Conservation (phyloP, 1,140 invertebrate genomes). For the Calosoma granatense region DNA sequence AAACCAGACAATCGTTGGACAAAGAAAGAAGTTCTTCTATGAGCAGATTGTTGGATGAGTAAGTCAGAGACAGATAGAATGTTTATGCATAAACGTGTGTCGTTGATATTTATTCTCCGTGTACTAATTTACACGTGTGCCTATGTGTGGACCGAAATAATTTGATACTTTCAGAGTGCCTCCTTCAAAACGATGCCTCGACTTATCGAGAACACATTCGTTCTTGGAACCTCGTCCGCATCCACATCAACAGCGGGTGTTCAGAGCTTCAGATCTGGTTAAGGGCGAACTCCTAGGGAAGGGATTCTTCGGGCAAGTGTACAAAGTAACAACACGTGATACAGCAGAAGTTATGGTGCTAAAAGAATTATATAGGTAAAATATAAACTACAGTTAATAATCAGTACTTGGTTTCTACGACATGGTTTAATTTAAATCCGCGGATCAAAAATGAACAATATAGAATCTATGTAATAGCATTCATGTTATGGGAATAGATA, state of each 20-base stretch:
- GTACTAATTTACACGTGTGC: neutral
- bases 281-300: conserved; percentile 83
- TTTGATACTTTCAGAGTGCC: conserved; percentile 21
- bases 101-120: too few relatives aligned
- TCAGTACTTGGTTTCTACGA: too few relatives aligned
- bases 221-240: conserved; percentile 64
- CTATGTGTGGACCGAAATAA: neutral
- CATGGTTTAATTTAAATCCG: too few relatives aligned
- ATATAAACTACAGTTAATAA: too few relatives aligned
- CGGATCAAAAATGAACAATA: too few relatives aligned
- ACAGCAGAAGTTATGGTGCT: conserved; percentile 91
- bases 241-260: conserved; percentile 61
- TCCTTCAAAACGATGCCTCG: conserved; percentile 40
- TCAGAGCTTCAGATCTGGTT: conserved; percentile 79
- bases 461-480: too few relatives aligned
- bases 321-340: conserved; percentile 79
- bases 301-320: conserved; percentile 89
- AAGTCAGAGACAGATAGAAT: conserved; percentile 23
- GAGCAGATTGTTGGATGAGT: conserved; percentile 73
- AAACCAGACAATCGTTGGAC: conserved; percentile 36
- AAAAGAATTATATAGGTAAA: conserved; percentile 68
- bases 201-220: conserved; percentile 75
- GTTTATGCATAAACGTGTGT: neutral
- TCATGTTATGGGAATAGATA: too few relatives aligned
- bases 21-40: conserved; percentile 79